Conservation (phyloP, 2,888 invertebrate genomes). For the Neoascia interrupta region DNA sequence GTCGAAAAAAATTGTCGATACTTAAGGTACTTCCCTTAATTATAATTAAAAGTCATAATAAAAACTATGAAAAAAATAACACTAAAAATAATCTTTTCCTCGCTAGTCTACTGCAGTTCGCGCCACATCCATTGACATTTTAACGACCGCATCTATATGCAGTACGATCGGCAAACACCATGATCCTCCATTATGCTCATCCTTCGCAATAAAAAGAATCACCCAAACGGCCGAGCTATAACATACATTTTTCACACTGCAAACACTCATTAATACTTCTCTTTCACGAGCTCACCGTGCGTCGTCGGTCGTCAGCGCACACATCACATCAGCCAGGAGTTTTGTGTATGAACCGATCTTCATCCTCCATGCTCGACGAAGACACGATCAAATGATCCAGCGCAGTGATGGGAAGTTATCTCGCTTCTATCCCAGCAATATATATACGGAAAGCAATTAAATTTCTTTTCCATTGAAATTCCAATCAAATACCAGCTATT, state of each 20-base stretch:
- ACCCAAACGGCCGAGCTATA: conserved; percentile 14
- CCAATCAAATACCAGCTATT: conserved; percentile 67
- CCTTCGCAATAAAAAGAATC: background rate
- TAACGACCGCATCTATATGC: conserved; percentile 51
- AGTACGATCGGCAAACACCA: background rate
- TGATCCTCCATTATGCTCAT: background rate
- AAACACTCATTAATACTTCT: conserved; percentile 25
- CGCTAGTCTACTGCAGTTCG: conserved; percentile 55
- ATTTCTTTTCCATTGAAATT: conserved; percentile 70
- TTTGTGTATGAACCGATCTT: too few species aligned
- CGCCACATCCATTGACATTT: conserved; percentile 55
- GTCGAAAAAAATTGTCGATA: too few species aligned
- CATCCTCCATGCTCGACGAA: too few species aligned
- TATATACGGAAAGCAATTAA: conserved; percentile 54
- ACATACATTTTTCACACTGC: conserved; percentile 65
- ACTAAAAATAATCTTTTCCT: conserved; percentile 64
- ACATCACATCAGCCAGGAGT: too few species aligned
- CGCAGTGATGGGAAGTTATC: too few species aligned
- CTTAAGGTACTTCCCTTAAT: too few species aligned
- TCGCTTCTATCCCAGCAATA: conserved; percentile 15
- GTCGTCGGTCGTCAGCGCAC: too few species aligned
- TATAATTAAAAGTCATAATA: too few species aligned
- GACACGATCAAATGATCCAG: too few species aligned
- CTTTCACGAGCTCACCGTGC: too few species aligned
- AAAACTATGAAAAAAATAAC: conserved; percentile 53